These are phyloP conservation scores for Lerema accius DNA, from an alignment of 1,140 invertebrate genomes.

Conservation along the genomic window DNA sequence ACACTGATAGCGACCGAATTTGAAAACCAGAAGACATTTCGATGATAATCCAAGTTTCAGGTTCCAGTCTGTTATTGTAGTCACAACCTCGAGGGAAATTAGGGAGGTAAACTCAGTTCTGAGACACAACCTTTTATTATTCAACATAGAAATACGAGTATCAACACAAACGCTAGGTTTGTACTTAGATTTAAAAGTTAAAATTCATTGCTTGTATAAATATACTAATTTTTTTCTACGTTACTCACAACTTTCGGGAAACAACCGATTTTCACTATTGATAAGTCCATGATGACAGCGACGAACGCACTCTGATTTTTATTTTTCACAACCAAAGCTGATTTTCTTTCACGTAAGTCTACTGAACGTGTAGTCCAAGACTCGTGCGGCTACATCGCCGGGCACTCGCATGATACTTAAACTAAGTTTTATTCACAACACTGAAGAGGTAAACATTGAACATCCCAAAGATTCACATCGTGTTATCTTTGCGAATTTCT, in stretches of 20 bases:
- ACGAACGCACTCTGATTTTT: constrained; percentile 47
- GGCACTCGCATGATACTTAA: constrained; percentile 49
- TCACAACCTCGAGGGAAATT: constrained; percentile 74
- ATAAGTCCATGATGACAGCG: constrained; percentile 53
- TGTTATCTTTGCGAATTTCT: constrained; percentile 53
- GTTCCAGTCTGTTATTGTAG: constrained; percentile 59
- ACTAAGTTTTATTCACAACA: constrained; percentile 75
- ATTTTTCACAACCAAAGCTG: constrained; percentile 69
- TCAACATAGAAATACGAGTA: constrained; percentile 22
- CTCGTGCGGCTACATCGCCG: constrained; percentile 52
- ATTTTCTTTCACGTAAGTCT: constrained; percentile 46
- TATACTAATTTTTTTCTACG: constrained; percentile 54
- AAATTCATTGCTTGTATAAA: constrained; percentile 51
- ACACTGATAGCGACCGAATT: constrained; percentile 51
- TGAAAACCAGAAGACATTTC: constrained; percentile 36
- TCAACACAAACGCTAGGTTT: constrained; percentile 51
- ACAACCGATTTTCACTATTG: constrained; percentile 64
- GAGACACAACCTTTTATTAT: constrained; percentile 56
- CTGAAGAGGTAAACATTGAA: constrained; percentile 78
- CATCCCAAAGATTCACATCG: constrained; percentile 59
- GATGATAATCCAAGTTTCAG: constrained; percentile 57
- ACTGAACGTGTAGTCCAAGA: constrained; percentile 34
- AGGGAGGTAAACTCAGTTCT: constrained; percentile 52
- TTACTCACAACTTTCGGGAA: constrained; percentile 69
- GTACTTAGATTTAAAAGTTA: constrained; percentile 44